Conservation (phyloP, 2,113 vertebrate species). For the Recurvirostra avosetta region DNA sequence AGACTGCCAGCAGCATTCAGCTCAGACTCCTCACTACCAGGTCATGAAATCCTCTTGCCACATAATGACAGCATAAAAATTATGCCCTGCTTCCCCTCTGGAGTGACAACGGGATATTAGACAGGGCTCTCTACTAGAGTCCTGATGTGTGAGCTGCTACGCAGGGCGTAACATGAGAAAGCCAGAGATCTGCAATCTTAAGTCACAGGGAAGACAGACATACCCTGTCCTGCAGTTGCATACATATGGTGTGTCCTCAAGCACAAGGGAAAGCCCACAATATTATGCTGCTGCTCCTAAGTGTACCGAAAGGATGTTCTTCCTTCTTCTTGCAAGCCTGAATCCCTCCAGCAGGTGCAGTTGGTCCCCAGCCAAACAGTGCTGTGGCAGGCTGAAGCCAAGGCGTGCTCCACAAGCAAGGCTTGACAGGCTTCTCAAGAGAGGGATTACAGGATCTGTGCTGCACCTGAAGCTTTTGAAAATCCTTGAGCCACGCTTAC, state of each 20-base stretch:
- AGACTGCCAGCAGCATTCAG: neutral
- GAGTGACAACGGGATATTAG: neutral
- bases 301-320: neutral
- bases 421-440: neutral
- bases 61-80: neutral
- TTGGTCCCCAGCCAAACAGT: neutral
- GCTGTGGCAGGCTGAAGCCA: neutral
- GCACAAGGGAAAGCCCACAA: neutral
- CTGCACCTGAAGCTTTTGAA: neutral
- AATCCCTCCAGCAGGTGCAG: neutral
- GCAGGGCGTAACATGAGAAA: accelerated
- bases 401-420: neutral
- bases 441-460: neutral
- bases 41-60: neutral
- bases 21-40: neutral
- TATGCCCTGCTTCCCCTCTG: neutral
- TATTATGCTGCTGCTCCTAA: neutral
- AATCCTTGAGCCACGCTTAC: neutral
- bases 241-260: accelerated
- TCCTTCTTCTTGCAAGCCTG: neutral
- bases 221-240: neutral
- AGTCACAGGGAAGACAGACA: neutral
- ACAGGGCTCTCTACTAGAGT: neutral
- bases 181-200: neutral
- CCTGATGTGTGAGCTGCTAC: neutral